Percentiles rank a stretch among this genome's conserved stretches.
These are phyloP conservation scores for Tribolium madens DNA, from an alignment of 1,140 invertebrate species.

Conservation along the genomic window DNA sequence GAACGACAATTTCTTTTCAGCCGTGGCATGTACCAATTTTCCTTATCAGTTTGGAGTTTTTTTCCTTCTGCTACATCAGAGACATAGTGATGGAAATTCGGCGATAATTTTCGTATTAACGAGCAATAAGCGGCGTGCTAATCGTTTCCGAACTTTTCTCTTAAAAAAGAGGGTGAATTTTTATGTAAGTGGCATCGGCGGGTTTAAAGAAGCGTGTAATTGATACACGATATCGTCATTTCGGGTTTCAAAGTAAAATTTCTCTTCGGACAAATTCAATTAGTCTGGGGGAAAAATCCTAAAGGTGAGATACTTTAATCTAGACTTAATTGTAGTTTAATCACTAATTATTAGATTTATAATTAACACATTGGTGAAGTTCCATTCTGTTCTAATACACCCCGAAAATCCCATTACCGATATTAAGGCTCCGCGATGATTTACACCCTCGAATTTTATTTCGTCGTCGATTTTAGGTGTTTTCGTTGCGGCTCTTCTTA, in stretches of 20 bases:
- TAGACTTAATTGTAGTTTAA: constrained; percentile 53
- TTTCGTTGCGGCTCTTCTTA: constrained; percentile 10
- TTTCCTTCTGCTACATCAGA: not conserved
- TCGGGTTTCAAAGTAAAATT: constrained; percentile 31
- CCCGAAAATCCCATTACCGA: constrained; percentile 42
- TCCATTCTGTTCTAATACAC: constrained; percentile 31
- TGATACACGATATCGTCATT: constrained; percentile 55
- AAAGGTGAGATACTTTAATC: constrained; percentile 52
- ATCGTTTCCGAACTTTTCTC: constrained; percentile 60
- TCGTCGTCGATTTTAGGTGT: not conserved
- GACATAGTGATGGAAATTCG: not conserved
- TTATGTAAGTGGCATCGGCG: constrained; percentile 53
- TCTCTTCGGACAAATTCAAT: constrained; percentile 10
- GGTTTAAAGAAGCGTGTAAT: constrained; percentile 58
- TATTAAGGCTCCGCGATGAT: constrained; percentile 32
- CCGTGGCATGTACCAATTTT: constrained; percentile 35
- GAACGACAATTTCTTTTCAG: constrained; percentile 40
- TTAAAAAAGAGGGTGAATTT: constrained; percentile 60
- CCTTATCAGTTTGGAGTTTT: constrained; percentile 38
- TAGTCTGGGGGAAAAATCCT: not conserved
- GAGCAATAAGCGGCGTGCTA: constrained; percentile 58
- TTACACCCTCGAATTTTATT: constrained; percentile 13
- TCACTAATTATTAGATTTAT: constrained; percentile 56
- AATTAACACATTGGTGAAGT: constrained; percentile 53
- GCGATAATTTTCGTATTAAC: constrained; percentile 53